Percentiles rank a stretch among this genome's conserved stretches.
phyloP scores from a whole-genome alignment of 2,888 invertebrate species.

The Lasius platythorax region DNA sequence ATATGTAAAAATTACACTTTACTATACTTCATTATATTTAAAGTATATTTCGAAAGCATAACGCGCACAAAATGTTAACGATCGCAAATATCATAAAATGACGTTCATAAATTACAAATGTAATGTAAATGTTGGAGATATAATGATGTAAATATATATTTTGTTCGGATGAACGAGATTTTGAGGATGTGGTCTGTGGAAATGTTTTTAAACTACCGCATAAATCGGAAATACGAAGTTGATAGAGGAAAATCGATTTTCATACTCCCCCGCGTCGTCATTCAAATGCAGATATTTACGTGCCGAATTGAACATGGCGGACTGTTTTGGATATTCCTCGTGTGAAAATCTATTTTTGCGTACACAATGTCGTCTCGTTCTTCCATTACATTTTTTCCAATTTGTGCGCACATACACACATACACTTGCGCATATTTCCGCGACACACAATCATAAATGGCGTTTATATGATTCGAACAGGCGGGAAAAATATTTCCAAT shows the following conservation, averaged over 20 bases:
- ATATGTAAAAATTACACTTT: background rate
- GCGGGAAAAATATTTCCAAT: slow-evolving; percentile 27
- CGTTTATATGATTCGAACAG: slow-evolving; percentile 22
- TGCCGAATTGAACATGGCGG: slow-evolving; percentile 46
- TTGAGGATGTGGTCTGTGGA: slow-evolving; percentile 8
- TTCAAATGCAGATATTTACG: slow-evolving; percentile 55
- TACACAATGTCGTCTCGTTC: slow-evolving; percentile 32
- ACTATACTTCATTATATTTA: background rate
- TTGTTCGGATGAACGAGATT: background rate
- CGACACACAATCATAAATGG: slow-evolving; percentile 23
- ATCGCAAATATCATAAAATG: slow-evolving; percentile 14
- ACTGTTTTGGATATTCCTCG: slow-evolving; percentile 47
- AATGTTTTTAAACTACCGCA: slow-evolving; percentile 51
- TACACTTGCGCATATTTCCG: background rate
- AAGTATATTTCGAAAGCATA: background rate
- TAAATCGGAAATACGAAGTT: slow-evolving; percentile 44
- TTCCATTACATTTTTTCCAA: slow-evolving; percentile 27
- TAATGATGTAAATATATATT: slow-evolving; percentile 25
- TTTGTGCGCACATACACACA: background rate
- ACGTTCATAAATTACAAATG: slow-evolving; percentile 20
- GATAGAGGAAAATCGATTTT: slow-evolving; percentile 52
- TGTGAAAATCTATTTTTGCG: slow-evolving; percentile 58
- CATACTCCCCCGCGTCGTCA: slow-evolving; percentile 42
- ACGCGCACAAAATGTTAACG: background rate
- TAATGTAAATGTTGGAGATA: background rate